Conservation (phyloP, 2,888 invertebrate species). For the Andrena dorsata region DNA sequence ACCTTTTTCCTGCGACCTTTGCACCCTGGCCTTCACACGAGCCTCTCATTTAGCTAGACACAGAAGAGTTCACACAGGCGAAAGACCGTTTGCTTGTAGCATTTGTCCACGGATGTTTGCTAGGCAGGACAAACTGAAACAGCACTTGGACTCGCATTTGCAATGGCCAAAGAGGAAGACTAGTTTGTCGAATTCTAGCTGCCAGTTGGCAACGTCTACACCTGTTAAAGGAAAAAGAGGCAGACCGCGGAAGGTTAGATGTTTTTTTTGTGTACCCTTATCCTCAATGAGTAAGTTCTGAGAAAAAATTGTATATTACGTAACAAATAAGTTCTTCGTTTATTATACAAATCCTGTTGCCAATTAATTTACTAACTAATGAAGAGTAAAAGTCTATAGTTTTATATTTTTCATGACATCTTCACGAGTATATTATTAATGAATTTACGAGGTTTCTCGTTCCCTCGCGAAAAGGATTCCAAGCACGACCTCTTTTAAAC, state of each 20-base stretch:
- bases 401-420: no score
- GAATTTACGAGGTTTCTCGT: no score
- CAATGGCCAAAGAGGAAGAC: constrained; percentile 79
- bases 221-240: constrained; percentile 79
- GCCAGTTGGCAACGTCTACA: constrained; percentile 55
- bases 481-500: no score
- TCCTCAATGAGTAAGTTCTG: no score
- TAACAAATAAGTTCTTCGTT: no score
- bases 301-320: no score
- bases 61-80: constrained; percentile 90
- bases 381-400: no score
- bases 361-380: no score
- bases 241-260: constrained; percentile 80
- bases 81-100: constrained; percentile 89
- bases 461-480: no score
- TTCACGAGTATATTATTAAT: no score
- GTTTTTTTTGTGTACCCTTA: background rate
- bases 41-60: constrained; percentile 90
- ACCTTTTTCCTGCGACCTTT: constrained; percentile 82
- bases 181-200: constrained; percentile 50
- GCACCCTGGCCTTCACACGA: constrained; percentile 87
- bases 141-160: constrained; percentile 86
- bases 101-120: constrained; percentile 90
- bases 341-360: no score
- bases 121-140: constrained; percentile 90